Evolutionary conservation across 2,797 vertebrate species (phyloP).

Genomic region (Simalia tracyae): DNA sequence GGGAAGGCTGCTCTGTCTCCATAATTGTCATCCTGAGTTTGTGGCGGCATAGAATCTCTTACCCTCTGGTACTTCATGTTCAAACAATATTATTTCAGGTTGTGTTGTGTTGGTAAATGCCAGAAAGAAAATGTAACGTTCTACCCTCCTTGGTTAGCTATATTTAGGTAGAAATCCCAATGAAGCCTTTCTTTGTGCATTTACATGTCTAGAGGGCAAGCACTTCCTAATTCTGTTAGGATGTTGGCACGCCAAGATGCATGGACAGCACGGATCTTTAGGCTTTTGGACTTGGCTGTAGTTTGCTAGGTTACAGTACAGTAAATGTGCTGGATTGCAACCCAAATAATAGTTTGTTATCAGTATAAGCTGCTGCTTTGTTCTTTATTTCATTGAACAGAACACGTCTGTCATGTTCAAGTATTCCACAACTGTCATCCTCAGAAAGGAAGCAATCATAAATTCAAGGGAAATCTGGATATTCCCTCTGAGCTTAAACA

Average conservation of each 20-base stretch:
- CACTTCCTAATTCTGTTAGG: slow-evolving; percentile 69
- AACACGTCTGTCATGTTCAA: background rate
- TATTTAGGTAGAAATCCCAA: slow-evolving; percentile 66
- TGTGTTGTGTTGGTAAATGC: slow-evolving; percentile 49
- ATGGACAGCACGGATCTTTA: slow-evolving; percentile 1
- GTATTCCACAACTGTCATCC: background rate
- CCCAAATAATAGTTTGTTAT: background rate
- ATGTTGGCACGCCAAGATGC: slow-evolving; percentile 46
- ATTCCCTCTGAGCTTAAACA: background rate
- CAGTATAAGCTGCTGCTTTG: slow-evolving; percentile 6
- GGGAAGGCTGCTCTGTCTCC: background rate
- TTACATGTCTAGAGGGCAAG: slow-evolving; percentile 63
- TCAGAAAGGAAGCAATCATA: background rate
- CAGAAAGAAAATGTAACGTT: slow-evolving; percentile 66
- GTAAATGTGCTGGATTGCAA: slow-evolving; percentile 28
- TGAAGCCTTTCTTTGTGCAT: slow-evolving; percentile 68
- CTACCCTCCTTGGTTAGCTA: slow-evolving; percentile 58
- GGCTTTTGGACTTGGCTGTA: background rate
- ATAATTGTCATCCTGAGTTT: slow-evolving; percentile 5
- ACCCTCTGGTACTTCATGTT: slow-evolving; percentile 37
- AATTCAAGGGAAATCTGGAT: background rate
- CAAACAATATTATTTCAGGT: slow-evolving; percentile 66
- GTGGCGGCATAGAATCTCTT: slow-evolving; percentile 43
- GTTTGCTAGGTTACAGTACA: background rate
- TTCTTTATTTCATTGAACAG: slow-evolving; percentile 5